Evolutionary conservation across 2,888 invertebrate species (phyloP).

Genomic region (Auanema sp.): DNA sequence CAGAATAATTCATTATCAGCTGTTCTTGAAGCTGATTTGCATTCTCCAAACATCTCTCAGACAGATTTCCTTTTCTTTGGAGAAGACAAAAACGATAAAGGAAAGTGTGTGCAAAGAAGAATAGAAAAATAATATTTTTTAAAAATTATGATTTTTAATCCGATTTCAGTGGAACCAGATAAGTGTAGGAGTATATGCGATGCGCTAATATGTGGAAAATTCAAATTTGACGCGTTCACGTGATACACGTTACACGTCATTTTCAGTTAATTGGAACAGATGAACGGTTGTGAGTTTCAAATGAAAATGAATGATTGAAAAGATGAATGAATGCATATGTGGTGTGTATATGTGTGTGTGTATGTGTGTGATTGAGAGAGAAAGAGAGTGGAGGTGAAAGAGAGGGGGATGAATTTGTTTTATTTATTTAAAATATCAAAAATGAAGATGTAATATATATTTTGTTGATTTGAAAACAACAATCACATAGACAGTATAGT

Average conservation of each 20-base stretch:
- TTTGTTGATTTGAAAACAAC: not conserved
- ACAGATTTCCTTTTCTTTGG: not conserved
- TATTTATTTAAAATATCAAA: not conserved
- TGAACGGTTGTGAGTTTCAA: too few species aligned
- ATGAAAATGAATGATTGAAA: not conserved
- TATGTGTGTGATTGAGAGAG: conserved; percentile 3
- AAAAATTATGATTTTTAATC: too few species aligned
- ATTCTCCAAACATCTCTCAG: not conserved
- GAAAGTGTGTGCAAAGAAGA: too few species aligned
- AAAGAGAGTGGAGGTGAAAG: conserved; percentile 1
- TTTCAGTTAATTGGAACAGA: too few species aligned
- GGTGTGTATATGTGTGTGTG: not conserved
- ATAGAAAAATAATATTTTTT: too few species aligned
- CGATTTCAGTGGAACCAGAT: too few species aligned
- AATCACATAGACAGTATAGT: not conserved
- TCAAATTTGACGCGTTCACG: not conserved
- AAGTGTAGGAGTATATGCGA: too few species aligned
- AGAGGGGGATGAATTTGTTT: not conserved
- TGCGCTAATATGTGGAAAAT: not conserved
- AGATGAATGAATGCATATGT: not conserved
- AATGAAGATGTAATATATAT: not conserved
- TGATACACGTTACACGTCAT: conserved; percentile 1
- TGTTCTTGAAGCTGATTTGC: not conserved
- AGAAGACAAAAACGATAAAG: too few species aligned
- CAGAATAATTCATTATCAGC: not conserved